A percentile compares a stretch with the other conserved stretches of the same genome.
These are phyloP conservation scores for Sturmia bella DNA, from an alignment of 2,888 invertebrate genomes.

Conservation along the genomic window DNA sequence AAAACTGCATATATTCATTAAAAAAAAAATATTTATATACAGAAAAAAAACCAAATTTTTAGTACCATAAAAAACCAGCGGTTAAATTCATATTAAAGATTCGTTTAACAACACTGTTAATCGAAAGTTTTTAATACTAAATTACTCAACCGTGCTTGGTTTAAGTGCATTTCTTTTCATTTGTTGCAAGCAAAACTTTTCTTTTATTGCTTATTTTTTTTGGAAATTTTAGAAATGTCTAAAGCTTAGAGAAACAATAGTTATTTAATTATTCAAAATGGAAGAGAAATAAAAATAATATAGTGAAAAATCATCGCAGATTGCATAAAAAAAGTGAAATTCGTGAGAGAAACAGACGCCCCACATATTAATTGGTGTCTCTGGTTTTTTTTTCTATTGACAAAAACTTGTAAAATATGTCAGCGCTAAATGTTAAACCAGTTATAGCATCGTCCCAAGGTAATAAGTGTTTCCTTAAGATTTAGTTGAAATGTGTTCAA, in stretches of 20 bases:
- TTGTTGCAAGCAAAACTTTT: constrained; percentile 30
- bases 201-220: background rate
- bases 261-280: background rate
- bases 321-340: background rate
- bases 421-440: constrained; percentile 61
- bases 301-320: background rate
- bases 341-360: constrained; percentile 45
- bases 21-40: too few relatives aligned
- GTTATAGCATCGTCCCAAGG: constrained; percentile 48
- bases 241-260: background rate
- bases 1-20: too few relatives aligned
- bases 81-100: too few relatives aligned
- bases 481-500: background rate
- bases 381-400: background rate
- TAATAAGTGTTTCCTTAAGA: constrained; percentile 2
- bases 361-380: constrained; percentile 26
- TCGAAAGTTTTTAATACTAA: background rate
- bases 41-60: too few relatives aligned
- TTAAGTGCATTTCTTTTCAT: constrained; percentile 28
- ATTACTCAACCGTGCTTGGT: constrained; percentile 8
- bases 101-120: background rate
- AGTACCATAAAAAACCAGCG: too few relatives aligned
- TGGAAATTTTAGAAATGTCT: background rate
- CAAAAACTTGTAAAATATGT: constrained; percentile 26
- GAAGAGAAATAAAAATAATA: background rate